phyloP scores from a whole-genome alignment of 30 jellyfish, hydroid and myxozoan species.

The Morbakka virulenta region DNA sequence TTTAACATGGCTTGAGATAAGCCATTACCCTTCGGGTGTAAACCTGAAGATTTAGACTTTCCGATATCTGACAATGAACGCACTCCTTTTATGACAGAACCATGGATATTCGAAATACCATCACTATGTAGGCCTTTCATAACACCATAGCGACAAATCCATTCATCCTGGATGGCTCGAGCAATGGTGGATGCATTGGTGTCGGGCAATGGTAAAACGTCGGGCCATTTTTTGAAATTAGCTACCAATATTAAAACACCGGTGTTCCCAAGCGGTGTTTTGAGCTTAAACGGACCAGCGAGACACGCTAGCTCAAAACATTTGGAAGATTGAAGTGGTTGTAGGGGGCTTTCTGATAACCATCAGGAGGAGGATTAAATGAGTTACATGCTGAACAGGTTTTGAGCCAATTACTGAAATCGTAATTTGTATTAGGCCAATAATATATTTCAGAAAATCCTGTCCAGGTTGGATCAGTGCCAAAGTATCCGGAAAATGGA shows the following conservation, averaged over 20 bases:
- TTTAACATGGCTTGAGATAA: slow-evolving; percentile 29
- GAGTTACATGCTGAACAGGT: slow-evolving; percentile 1
- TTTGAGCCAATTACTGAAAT: background rate
- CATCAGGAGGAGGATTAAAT: slow-evolving; percentile 22
- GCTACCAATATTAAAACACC: slow-evolving; percentile 4
- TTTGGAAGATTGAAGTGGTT: slow-evolving; percentile 15
- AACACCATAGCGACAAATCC: slow-evolving; percentile 27
- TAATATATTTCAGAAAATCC: background rate
- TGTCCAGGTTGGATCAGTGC: background rate
- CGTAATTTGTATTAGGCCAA: slow-evolving; percentile 10
- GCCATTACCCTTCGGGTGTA: slow-evolving; percentile 38
- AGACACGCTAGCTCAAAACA: slow-evolving; percentile 9
- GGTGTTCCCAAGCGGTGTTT: background rate
- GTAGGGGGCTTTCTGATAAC: slow-evolving; percentile 23
- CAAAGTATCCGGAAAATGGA: slow-evolving; percentile 15
- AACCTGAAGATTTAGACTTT: slow-evolving; percentile 14
- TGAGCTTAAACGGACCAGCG: slow-evolving; percentile 23
- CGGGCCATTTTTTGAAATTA: slow-evolving; percentile 12
- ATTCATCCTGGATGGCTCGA: background rate
- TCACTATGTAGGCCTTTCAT: slow-evolving; percentile 34
- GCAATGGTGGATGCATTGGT: background rate
- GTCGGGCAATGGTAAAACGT: slow-evolving; percentile 4
- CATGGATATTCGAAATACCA: slow-evolving; percentile 26
- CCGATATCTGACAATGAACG: slow-evolving; percentile 7
- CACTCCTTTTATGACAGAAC: slow-evolving; percentile 6